A percentile compares a stretch with the other conserved stretches of the same genome.
phyloP scores from a whole-genome alignment of 2,797 vertebrate genomes.

The Calcarius lapponicus region DNA sequence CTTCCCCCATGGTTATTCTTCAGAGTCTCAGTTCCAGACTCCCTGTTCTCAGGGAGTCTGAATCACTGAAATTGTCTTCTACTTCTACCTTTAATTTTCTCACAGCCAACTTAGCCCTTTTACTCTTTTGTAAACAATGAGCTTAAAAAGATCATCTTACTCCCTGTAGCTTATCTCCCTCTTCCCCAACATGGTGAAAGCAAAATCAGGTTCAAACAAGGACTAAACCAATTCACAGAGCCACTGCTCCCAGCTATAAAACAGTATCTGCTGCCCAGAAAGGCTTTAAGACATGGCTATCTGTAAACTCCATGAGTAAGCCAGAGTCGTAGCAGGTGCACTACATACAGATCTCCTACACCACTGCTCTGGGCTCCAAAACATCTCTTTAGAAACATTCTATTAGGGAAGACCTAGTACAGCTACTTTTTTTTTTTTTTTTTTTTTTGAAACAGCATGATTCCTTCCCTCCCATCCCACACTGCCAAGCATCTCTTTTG shows the following conservation, averaged over 20 bases:
- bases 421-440: neutral
- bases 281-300: neutral
- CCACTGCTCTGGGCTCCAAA: neutral
- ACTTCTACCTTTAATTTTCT: neutral
- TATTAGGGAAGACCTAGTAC: neutral
- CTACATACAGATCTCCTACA: rapidly evolving
- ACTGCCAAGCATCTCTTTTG: neutral
- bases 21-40: neutral
- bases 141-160: neutral
- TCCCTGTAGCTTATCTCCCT: neutral
- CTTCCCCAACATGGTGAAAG: neutral
- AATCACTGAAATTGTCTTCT: neutral
- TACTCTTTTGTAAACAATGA: neutral
- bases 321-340: neutral
- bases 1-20: neutral
- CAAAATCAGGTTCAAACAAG: neutral
- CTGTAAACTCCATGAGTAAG: neutral
- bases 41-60: neutral
- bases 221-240: neutral
- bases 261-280: neutral
- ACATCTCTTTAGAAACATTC: neutral
- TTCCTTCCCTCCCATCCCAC: neutral
- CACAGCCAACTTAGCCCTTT: neutral
- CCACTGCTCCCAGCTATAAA: neutral
- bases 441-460: neutral